Base-by-base conservation (phyloP, 2,113 vertebrate genomes). In the Rhodinocichla rosea region DNA sequence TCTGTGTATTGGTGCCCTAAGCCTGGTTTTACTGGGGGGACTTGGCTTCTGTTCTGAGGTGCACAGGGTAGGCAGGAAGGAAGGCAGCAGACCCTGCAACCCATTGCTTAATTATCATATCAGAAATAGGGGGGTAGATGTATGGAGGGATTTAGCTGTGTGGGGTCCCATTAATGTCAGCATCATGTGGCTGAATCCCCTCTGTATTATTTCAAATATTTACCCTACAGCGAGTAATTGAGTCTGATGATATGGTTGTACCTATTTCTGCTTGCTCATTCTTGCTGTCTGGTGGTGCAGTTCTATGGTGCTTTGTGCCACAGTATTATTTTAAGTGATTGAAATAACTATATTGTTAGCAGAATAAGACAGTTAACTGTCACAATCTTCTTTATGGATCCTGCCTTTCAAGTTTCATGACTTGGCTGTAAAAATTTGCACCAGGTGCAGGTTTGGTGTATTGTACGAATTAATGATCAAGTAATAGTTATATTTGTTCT, bases 1-100 rank as follows among this genome's bases (percentile, higher is more conserved):
- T 81, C 76, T 85, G 53, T 75, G 32, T 75, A 26, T 39, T 85
- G 24, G 94, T 94, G 92, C 93, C 92, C 63, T 71, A 39, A 92
- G 44, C 62, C 76, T 86, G 47, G 28, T 33, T 84, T 26, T 87
- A 21, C 77, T 90, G 74, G 59, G 42, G 90, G 74, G 45, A 33
- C 37, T 35, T 91, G 74, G 71, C 55, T 44, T 90, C 50, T 88
- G 20, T 40, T 50, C 57, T 70, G 64, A 83, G 50, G 10, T 47
- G 69, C 74, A 67, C 23, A 18, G 24, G 15, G 27, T 30, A 60
- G 39, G 53, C 20, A 63, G 49, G 42, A 87, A 55, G 11, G 21
- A 75, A 79, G 64, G 47, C 62, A 79, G 83, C 50, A 32, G n/a
- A 76, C 12, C 68, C n/a, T 0, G 0, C 49, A 52, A 44, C 78